Percentiles rank a stretch among this genome's conserved stretches.
phyloP scores from a whole-genome alignment of 2,797 vertebrate genomes.

The Acrossocheilus wenchowensis region DNA sequence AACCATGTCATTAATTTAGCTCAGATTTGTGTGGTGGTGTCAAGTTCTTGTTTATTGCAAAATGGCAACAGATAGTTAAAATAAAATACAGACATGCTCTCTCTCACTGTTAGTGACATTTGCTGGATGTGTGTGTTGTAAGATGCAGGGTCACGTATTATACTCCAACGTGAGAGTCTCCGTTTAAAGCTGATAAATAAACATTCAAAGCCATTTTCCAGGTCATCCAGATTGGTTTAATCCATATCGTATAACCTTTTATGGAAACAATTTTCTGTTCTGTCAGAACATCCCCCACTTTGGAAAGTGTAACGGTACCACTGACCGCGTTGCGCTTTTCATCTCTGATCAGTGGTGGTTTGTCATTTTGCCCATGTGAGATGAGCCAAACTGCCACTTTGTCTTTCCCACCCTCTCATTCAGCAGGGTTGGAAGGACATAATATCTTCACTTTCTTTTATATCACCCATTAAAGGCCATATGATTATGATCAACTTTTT shows the following conservation, averaged over 20 bases:
- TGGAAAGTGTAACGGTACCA: constrained; percentile 31
- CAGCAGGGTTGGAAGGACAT: constrained; percentile 2
- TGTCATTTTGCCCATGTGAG: constrained; percentile 25
- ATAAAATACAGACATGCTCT: constrained; percentile 1
- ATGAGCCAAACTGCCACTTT: constrained; percentile 19
- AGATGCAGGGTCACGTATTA: constrained; percentile 17
- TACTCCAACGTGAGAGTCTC: not conserved
- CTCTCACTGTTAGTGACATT: constrained; percentile 1
- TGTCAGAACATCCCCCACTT: constrained; percentile 18
- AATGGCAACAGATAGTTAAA: constrained; percentile 4
- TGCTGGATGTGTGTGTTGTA: constrained; percentile 15
- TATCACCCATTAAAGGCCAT: constrained; percentile 9
- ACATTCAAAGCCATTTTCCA: constrained; percentile 34
- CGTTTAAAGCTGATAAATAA: constrained; percentile 37
- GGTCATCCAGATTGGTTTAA: constrained; percentile 47
- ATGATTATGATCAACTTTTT: not conserved
- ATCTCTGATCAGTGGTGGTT: constrained; percentile 41
- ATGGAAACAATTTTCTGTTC: constrained; percentile 49
- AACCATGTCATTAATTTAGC: constrained; percentile 8
- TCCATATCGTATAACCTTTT: constrained; percentile 28
- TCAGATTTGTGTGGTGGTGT: constrained; percentile 19
- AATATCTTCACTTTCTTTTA: constrained; percentile 20
- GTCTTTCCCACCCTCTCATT: constrained; percentile 6
- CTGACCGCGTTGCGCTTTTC: constrained; percentile 42
- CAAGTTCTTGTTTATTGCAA: constrained; percentile 12